Base-by-base conservation (phyloP, 2,797 vertebrate species). In the Atherinosoma microstoma region DNA sequence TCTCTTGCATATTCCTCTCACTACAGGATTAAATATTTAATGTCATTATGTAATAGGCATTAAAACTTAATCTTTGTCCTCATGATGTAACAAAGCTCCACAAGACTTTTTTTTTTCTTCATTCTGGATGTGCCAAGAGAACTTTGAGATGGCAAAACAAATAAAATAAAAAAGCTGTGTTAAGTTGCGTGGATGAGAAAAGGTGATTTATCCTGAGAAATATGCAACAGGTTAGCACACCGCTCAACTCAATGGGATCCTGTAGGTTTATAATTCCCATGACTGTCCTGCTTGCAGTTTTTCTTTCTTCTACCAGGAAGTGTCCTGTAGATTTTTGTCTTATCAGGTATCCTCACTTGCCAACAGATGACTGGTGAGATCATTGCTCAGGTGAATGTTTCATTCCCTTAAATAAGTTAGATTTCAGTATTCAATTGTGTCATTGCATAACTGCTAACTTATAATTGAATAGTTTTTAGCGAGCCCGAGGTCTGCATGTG, bases 21-120 rank as follows among this genome's bases (percentile, higher is more conserved):
- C 24, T 49, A n/a, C 29, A 61, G 57, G 75, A 80, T 84, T 86
- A 80, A 60, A 72, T 82, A 75, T 85, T 59, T 74, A 79, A 82
- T 71, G 11, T 65, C 60, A 8, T 90, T 87, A 87, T 73, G 36
- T 64, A 87, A 90, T 24, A 15, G 7, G 51, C 73, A 59, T 73
- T 75, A 40, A 67, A 84, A 70, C 56, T 42, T 36, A 79, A 79
- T 80, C 79, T 62, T 70, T 82, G 73, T 79, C 67, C 73, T 71
- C 27, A 58, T 76, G 57, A 80, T 70, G 71, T 57, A 88, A 75
- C 81, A 78, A 75, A 83, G 27, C 36, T 58, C 73, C 27, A 34
- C 51, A 24, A 59, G 27, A 15, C 72, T 24, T 63, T 32, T 15
- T 67, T 67, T 65, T 63, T 20, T 68, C 29, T 22, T 13, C 53